Base-by-base conservation (phyloP, 2,888 invertebrate species). In the Hemaris fuciformis region DNA sequence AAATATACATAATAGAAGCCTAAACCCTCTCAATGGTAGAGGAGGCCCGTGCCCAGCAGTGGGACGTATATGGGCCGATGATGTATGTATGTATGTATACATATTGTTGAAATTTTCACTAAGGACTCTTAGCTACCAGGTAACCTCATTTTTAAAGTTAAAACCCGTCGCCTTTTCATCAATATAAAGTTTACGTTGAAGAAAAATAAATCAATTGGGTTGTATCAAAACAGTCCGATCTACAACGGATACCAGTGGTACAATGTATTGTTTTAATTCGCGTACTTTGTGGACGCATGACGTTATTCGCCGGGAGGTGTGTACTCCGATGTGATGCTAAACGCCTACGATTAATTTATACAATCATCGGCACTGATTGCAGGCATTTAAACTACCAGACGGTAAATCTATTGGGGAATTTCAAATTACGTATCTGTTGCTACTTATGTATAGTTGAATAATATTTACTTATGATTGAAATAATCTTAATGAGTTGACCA, bases 281-380 rank as follows among this genome's bases (percentile, higher is more conserved):
- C 59, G 57, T 65, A 65, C 60, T 60, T 31, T 59, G 38, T 57
- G 59, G 10, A 60, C 59, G 61, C 62, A 68, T 84, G 83, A 84
- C 83, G 82, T 76, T 77, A 74, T 76, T 74, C 62, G 68, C 67
- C 66, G 67, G 81, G 81, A 84, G 86, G 86, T 85, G 87, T 87
- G 87, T 77, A 76, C 79, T 15, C 53, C 27, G 72, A 67, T 65
- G 65, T 69, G 68, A 72, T 67, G 71, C 75, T 69, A 72, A 74
- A 75, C 78, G 83, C 75, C 79, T 79, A 71, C 82, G 68, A 83
- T 83, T 84, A 79, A 89, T 90, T 88, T 85, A 87, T 84, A 79
- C 85, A 88, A 87, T 90, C 87, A 87, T 80, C 78, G 76, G 79
- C 80, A 80, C 75, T 89, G 87, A 89, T 89, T 88, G 86, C 76